A percentile compares a stretch with the other conserved stretches of the same genome.
Conservation (phyloP, 92 coral and sea anemone species). For the Epizoanthus stellaris region DNA sequence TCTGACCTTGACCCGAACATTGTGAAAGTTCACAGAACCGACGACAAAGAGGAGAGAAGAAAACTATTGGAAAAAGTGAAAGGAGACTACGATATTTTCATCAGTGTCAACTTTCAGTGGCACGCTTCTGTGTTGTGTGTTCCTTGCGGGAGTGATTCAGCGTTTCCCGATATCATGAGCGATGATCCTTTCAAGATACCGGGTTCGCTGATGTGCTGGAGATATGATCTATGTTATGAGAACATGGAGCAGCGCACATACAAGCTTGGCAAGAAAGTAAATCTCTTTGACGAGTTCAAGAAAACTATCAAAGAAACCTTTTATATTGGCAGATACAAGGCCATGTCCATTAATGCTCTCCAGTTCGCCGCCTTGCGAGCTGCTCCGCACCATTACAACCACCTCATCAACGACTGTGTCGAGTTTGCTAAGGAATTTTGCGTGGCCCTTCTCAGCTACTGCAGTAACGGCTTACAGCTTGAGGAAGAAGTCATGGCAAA, state of each 20-base stretch:
- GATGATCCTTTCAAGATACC: constrained; percentile 81
- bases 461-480: constrained; percentile 72
- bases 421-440: constrained; percentile 94
- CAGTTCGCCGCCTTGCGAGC: constrained; percentile 84
- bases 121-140: constrained; percentile 82
- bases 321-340: constrained; percentile 80
- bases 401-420: constrained; percentile 86
- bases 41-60: constrained; percentile 52
- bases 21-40: constrained; percentile 59
- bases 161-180: constrained; percentile 56
- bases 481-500: constrained; percentile 74
- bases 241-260: constrained; percentile 66
- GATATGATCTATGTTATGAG: constrained; percentile 76
- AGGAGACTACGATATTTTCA: constrained; percentile 78
- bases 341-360: constrained; percentile 61
- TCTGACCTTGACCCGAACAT: constrained; percentile 71
- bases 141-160: constrained; percentile 58
- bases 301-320: constrained; percentile 63
- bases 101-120: constrained; percentile 77
- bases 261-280: constrained; percentile 71
- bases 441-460: constrained; percentile 72
- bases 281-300: constrained; percentile 64
- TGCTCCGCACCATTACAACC: constrained; percentile 88
- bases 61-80: constrained; percentile 59
- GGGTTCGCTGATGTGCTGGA: constrained; percentile 60